phyloP scores from a whole-genome alignment of 1,140 invertebrate genomes.

The Olivierus martensii region DNA sequence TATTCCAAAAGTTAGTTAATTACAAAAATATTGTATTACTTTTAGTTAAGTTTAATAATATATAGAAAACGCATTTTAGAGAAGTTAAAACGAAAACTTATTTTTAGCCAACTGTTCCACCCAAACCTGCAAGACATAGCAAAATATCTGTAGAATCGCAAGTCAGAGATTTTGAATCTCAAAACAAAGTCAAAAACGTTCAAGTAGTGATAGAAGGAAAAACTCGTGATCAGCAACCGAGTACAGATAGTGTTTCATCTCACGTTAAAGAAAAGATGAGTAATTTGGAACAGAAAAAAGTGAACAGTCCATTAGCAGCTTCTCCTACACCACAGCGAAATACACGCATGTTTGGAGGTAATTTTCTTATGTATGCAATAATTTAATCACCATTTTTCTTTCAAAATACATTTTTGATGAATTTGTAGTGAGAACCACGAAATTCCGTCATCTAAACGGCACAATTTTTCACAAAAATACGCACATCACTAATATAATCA shows the following conservation, averaged over 20 bases:
- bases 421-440: constrained; percentile 63
- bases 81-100: background rate
- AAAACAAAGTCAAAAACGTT: background rate
- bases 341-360: constrained; percentile 57
- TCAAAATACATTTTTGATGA: background rate
- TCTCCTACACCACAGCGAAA: constrained; percentile 47
- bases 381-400: constrained; percentile 13
- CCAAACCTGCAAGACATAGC: background rate
- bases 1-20: no score
- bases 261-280: background rate
- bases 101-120: background rate
- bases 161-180: background rate
- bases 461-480: constrained; percentile 74
- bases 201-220: background rate
- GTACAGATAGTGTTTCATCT: no score
- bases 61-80: no score
- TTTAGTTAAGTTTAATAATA: no score
- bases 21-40: no score
- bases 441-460: constrained; percentile 84
- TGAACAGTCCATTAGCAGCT: background rate
- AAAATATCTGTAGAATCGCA: background rate
- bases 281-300: background rate
- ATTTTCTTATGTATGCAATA: constrained; percentile 8
- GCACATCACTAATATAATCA: constrained; percentile 83
- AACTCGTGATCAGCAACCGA: no score